Evolutionary conservation across 2,797 vertebrate species (phyloP).

Genomic region (Spatula clypeata): DNA sequence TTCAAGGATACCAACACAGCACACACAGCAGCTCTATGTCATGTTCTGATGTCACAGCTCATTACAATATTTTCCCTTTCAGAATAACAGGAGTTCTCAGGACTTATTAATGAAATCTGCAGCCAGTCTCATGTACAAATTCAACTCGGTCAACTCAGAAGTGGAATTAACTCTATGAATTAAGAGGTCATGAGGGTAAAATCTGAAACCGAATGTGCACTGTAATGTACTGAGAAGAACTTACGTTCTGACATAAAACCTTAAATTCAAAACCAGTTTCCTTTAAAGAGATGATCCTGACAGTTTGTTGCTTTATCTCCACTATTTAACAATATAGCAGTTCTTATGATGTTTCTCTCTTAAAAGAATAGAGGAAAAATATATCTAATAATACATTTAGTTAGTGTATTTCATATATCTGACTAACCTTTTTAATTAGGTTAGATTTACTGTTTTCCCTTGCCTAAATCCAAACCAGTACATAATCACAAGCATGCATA

Average conservation of each 20-base stretch:
- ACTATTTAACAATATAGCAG: not conserved
- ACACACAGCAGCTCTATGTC: not conserved
- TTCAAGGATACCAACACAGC: not conserved
- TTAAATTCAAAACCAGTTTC: not conserved
- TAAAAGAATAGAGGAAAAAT: not conserved
- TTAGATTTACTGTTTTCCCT: not conserved
- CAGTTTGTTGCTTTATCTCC: not conserved
- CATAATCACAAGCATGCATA: rapidly evolving
- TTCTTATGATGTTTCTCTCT: not conserved
- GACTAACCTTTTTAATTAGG: not conserved
- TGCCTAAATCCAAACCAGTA: not conserved
- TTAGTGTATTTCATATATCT: not conserved
- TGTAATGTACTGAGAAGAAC: not conserved
- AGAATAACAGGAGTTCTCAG: conserved; percentile 24
- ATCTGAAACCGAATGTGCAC: not conserved
- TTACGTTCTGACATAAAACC: not conserved
- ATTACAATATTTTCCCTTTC: conserved; percentile 12
- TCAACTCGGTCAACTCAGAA: not conserved
- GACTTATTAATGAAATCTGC: conserved; percentile 2
- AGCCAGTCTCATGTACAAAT: not conserved
- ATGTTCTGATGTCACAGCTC: not conserved
- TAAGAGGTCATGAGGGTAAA: not conserved
- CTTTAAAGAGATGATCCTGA: not conserved
- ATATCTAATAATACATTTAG: not conserved
- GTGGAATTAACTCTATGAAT: not conserved